Evolutionary conservation across 1,140 invertebrate genomes (phyloP).

Genomic region (Cotesia chilonis): DNA sequence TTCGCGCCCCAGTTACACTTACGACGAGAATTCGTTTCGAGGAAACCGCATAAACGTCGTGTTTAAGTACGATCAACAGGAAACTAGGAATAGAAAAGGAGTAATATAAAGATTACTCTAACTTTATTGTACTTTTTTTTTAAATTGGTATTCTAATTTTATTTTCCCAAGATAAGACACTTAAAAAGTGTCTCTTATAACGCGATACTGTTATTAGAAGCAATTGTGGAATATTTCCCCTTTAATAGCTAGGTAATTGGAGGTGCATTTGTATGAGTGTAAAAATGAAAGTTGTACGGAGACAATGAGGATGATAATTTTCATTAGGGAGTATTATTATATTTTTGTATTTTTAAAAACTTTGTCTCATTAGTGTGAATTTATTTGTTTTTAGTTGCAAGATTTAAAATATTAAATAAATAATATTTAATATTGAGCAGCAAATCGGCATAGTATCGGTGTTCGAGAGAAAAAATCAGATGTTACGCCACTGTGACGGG

Average conservation of each 20-base stretch:
- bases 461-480: conserved; percentile 7
- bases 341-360: too few species aligned
- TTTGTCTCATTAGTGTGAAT: too few species aligned
- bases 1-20: conserved; percentile 52
- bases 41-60: conserved; percentile 21
- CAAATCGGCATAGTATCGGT: conserved; percentile 7
- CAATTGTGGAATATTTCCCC: too few species aligned
- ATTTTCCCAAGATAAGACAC: not conserved
- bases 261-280: too few species aligned
- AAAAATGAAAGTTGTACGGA: too few species aligned
- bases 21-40: conserved; percentile 29
- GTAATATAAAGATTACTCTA: not conserved
- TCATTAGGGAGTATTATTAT: too few species aligned
- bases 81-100: conserved; percentile 9
- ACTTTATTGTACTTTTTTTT: not conserved
- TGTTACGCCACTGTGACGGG: conserved; percentile 34
- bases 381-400: not conserved
- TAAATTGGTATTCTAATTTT: not conserved
- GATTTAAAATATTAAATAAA: conserved; percentile 2
- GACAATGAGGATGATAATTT: too few species aligned
- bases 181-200: too few species aligned
- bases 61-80: conserved; percentile 10
- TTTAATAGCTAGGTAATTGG: too few species aligned
- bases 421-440: conserved; percentile 4
- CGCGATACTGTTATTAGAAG: too few species aligned